phyloP scores from a whole-genome alignment of 2,888 invertebrate species.

The Cantharis rufa region DNA sequence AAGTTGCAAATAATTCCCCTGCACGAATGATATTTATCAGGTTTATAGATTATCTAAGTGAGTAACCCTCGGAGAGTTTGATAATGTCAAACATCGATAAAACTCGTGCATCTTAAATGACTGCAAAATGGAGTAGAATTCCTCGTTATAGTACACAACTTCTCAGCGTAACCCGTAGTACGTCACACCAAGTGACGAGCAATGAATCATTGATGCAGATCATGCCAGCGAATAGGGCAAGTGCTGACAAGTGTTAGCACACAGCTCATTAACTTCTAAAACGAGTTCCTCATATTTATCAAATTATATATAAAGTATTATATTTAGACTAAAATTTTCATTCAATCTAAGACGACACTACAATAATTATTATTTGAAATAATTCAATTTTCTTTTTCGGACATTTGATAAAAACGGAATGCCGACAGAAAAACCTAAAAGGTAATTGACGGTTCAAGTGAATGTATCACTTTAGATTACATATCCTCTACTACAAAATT shows the following conservation, averaged over 20 bases:
- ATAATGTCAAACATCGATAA: constrained; percentile 17
- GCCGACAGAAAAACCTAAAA: not conserved
- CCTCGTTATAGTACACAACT: constrained; percentile 15
- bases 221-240: constrained; percentile 19
- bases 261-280: constrained; percentile 19
- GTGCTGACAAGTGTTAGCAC: constrained; percentile 16
- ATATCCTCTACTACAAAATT: not conserved
- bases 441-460: not conserved
- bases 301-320: not conserved
- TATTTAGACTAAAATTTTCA: not conserved
- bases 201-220: constrained; percentile 26
- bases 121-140: constrained; percentile 17
- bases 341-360: not conserved
- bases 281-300: constrained; percentile 9
- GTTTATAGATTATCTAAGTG: not conserved
- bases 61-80: not conserved
- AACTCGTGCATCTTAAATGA: constrained; percentile 26
- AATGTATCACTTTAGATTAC: not conserved
- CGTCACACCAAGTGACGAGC: constrained; percentile 20
- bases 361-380: not conserved
- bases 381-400: not conserved
- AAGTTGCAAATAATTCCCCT: not conserved
- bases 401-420: not conserved
- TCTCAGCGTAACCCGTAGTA: constrained; percentile 23
- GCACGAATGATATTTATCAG: not conserved